phyloP scores from a whole-genome alignment of 1,140 invertebrate species.

The Bemisia tabaci region DNA sequence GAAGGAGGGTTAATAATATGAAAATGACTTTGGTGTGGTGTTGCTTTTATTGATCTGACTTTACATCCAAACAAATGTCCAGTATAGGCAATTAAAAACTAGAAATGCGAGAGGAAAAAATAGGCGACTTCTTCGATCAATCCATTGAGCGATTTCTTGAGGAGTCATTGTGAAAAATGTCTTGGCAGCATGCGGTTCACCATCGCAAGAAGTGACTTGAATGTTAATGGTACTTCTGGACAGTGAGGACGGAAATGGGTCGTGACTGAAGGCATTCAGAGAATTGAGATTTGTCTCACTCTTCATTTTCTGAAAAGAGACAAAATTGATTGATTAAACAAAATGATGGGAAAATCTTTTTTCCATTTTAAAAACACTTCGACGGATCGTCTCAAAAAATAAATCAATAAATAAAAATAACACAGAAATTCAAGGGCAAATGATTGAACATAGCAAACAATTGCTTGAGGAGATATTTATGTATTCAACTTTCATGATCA shows the following conservation, averaged over 20 bases:
- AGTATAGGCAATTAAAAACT: conserved; percentile 71
- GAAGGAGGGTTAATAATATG: too few relatives aligned
- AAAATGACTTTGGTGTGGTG: too few relatives aligned
- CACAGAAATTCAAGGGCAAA: too few relatives aligned
- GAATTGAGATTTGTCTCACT: conserved; percentile 11
- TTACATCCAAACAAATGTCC: conserved; percentile 57
- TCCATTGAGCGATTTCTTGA: conserved; percentile 73
- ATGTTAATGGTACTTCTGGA: conserved; percentile 43
- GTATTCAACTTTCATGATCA: not conserved
- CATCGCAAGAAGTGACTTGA: conserved; percentile 32
- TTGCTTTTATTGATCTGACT: too few relatives aligned
- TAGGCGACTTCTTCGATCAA: conserved; percentile 61
- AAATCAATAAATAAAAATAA: not conserved
- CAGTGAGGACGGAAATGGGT: conserved; percentile 19
- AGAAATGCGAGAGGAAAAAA: conserved; percentile 64
- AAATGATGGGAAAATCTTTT: not conserved
- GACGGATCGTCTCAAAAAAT: not conserved
- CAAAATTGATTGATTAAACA: not conserved
- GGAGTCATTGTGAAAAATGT: conserved; percentile 71
- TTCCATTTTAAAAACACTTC: not conserved
- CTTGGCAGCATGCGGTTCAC: conserved; percentile 26
- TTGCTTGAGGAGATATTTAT: too few relatives aligned
- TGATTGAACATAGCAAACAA: too few relatives aligned
- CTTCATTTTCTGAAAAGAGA: not conserved
- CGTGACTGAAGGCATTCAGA: conserved; percentile 15